A percentile compares a stretch with the other conserved stretches of the same genome.
These are phyloP conservation scores for Girardia tigrina DNA, from an alignment of 2,888 invertebrate genomes.

Conservation along the genomic window DNA sequence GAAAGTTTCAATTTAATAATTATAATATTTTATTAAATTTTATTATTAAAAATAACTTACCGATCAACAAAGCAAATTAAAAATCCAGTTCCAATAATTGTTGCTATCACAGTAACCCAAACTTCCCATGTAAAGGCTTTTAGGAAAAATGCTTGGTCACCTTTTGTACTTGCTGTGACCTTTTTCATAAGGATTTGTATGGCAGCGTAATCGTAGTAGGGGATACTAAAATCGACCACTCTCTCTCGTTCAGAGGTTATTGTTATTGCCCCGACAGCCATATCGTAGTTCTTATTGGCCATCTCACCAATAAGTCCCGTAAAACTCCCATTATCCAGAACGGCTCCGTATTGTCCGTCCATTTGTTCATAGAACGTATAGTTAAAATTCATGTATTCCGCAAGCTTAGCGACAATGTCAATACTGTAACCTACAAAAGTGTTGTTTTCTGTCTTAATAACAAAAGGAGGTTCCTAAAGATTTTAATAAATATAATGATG, in stretches of 20 bases:
- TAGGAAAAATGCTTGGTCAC: constrained; percentile 33
- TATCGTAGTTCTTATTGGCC: constrained; percentile 65
- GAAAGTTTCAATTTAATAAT: no score
- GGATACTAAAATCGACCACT: constrained; percentile 74
- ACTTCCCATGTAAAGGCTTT: constrained; percentile 67
- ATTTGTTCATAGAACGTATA: constrained; percentile 63
- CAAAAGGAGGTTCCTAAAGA: constrained; percentile 40
- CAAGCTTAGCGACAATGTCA: constrained; percentile 61
- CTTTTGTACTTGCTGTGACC: constrained; percentile 56
- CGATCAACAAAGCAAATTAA: constrained; percentile 77
- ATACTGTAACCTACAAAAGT: constrained; percentile 62
- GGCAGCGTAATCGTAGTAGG: constrained; percentile 80
- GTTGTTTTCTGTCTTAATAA: constrained; percentile 38
- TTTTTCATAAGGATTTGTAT: constrained; percentile 74
- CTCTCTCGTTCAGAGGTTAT: constrained; percentile 81
- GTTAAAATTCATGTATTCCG: constrained; percentile 62
- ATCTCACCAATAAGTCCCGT: constrained; percentile 71
- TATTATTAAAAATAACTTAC: constrained; percentile 46
- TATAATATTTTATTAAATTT: no score
- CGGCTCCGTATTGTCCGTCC: constrained; percentile 59
- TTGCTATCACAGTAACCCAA: constrained; percentile 70
- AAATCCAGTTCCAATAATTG: constrained; percentile 65
- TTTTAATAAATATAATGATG: background rate
- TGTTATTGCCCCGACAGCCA: constrained; percentile 66
- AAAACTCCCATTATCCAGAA: constrained; percentile 61